Evolutionary conservation across 1,140 invertebrate species (phyloP).

Genomic region (Aethina tumida): DNA sequence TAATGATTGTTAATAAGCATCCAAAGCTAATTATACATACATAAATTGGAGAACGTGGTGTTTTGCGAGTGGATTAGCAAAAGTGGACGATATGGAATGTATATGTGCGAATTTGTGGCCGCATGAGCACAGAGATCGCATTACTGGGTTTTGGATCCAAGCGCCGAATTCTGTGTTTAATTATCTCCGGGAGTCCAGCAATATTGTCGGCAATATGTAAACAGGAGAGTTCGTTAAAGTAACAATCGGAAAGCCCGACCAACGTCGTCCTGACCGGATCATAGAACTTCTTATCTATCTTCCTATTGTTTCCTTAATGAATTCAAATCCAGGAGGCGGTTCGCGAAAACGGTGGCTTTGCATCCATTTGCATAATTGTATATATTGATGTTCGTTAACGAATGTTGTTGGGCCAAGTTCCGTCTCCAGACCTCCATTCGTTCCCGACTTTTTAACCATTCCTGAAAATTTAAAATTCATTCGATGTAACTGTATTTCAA

Average conservation of each 20-base stretch:
- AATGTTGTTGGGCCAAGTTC: constrained; percentile 29
- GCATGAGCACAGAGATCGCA: no score
- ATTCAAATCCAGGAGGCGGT: constrained; percentile 35
- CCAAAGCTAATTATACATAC: no score
- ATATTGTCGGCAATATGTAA: constrained; percentile 21
- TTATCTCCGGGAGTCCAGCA: constrained; percentile 19
- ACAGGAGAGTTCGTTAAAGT: no score
- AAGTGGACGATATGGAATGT: no score
- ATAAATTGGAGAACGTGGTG: no score
- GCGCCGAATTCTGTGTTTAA: constrained; percentile 13
- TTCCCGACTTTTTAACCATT: no score
- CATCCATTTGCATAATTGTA: constrained; percentile 37
- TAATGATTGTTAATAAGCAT: no score
- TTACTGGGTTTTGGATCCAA: no score
- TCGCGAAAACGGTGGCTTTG: constrained; percentile 32
- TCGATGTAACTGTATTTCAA: constrained; percentile 16
- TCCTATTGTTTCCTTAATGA: constrained; percentile 36
- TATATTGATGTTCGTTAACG: constrained; percentile 38
- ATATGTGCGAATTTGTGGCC: no score
- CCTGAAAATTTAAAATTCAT: constrained; percentile 19
- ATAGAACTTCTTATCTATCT: constrained; percentile 31
- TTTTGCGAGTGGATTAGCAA: no score
- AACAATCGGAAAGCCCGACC: constrained; percentile 6
- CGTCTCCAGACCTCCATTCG: background rate
- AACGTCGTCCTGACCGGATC: constrained; percentile 16